Evolutionary conservation across 2,113 vertebrate genomes (phyloP).

Genomic region (Oreotragus oreotragus): DNA sequence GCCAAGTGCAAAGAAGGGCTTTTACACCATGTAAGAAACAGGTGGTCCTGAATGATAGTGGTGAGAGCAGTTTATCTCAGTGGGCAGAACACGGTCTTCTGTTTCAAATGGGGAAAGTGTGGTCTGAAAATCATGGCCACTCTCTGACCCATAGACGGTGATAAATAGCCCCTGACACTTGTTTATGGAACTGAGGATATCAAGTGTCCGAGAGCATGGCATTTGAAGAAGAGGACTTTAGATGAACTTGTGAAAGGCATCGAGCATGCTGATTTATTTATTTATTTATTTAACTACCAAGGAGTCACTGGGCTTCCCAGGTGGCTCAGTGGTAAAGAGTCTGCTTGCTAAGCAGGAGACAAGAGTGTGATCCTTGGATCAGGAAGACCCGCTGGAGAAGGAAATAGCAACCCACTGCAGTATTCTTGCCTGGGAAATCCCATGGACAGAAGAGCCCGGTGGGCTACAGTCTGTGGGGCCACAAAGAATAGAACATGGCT

Average conservation of each 20-base stretch:
- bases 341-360: background rate
- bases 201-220: background rate
- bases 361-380: background rate
- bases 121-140: background rate
- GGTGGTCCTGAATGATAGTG: background rate
- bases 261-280: background rate
- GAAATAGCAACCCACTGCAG: background rate
- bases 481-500: background rate
- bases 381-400: background rate
- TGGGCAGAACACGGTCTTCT: background rate
- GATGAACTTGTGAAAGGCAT: background rate
- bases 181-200: background rate
- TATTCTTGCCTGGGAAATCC: background rate
- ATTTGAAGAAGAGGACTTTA: background rate
- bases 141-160: background rate
- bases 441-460: background rate
- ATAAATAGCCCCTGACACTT: background rate
- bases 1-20: background rate
- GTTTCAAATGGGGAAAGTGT: too few relatives aligned
- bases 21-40: background rate
- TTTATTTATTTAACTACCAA: background rate
- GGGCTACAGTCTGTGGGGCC: background rate
- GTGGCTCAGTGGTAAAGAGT: background rate
- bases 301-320: background rate
- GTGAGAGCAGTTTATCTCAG: background rate